phyloP scores from a whole-genome alignment of 2,113 vertebrate species.

The Platycercus adscitus region DNA sequence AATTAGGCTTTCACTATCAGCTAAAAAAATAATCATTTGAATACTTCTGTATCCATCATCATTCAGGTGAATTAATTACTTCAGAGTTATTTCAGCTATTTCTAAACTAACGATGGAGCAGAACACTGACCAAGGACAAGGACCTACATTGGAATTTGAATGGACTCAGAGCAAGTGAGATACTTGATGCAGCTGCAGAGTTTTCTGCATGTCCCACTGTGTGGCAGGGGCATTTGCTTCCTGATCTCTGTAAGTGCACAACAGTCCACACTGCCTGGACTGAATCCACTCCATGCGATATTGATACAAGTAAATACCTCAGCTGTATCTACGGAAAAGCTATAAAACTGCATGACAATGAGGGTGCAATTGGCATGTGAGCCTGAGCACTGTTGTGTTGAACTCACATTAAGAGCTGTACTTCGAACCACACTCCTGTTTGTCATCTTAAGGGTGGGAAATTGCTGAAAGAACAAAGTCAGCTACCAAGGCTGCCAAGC shows the following conservation, averaged over 20 bases:
- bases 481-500: constrained; percentile 67
- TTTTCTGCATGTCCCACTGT: not conserved
- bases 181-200: not conserved
- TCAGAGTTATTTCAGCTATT: constrained; percentile 2
- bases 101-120: not conserved
- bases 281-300: not conserved
- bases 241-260: not conserved
- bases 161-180: not conserved
- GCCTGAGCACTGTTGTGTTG: not conserved
- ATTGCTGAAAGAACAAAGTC: constrained; percentile 60
- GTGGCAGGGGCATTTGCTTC: not conserved
- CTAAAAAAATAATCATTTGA: not conserved
- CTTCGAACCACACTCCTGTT: constrained; percentile 65
- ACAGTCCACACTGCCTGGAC: not conserved
- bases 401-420: not conserved
- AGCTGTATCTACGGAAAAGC: not conserved
- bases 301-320: not conserved
- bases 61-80: constrained; percentile 22
- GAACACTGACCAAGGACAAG: not conserved
- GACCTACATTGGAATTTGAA: not conserved
- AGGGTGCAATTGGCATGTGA: not conserved
- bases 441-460: constrained; percentile 72
- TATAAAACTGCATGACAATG: not conserved
- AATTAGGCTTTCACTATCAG: not conserved
- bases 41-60: not conserved